A percentile compares a stretch with the other conserved stretches of the same genome.
phyloP scores from a whole-genome alignment of 2,113 vertebrate genomes.

The Leptocoma aspasia region DNA sequence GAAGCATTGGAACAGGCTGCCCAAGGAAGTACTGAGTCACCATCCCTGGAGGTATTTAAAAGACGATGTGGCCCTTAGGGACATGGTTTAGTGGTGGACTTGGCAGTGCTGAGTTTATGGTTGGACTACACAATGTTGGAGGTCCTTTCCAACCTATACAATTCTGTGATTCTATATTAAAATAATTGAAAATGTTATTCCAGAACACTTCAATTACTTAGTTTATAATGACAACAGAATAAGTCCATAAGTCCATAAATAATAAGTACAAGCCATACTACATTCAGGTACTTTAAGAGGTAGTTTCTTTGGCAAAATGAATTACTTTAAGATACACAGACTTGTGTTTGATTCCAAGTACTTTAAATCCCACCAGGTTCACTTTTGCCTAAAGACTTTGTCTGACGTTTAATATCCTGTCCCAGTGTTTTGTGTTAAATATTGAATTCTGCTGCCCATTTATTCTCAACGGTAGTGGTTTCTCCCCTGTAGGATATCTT shows the following conservation, averaged over 20 bases:
- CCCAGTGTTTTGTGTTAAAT: not conserved
- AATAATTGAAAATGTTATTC: not conserved
- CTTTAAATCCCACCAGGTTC: not conserved
- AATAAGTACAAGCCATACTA: not conserved
- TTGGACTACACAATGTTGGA: not conserved
- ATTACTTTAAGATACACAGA: not conserved
- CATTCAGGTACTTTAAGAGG: not conserved
- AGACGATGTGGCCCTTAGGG: not conserved
- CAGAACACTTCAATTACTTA: not conserved
- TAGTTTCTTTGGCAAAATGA: not conserved
- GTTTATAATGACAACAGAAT: not conserved
- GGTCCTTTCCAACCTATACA: not conserved
- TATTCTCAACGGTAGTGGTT: not conserved
- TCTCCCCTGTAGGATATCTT: not conserved
- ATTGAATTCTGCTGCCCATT: not conserved
- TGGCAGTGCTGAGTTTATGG: not conserved
- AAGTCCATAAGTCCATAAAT: not conserved
- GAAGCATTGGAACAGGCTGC: not conserved
- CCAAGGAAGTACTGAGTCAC: not conserved
- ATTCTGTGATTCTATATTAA: not conserved
- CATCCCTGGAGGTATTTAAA: not conserved
- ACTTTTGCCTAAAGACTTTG: not conserved
- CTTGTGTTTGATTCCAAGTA: not conserved
- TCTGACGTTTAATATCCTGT: slow-evolving; percentile 17
- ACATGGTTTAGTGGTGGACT: not conserved